Evolutionary conservation across 2,113 vertebrate species (phyloP).

Genomic region (Bubo bubo): DNA sequence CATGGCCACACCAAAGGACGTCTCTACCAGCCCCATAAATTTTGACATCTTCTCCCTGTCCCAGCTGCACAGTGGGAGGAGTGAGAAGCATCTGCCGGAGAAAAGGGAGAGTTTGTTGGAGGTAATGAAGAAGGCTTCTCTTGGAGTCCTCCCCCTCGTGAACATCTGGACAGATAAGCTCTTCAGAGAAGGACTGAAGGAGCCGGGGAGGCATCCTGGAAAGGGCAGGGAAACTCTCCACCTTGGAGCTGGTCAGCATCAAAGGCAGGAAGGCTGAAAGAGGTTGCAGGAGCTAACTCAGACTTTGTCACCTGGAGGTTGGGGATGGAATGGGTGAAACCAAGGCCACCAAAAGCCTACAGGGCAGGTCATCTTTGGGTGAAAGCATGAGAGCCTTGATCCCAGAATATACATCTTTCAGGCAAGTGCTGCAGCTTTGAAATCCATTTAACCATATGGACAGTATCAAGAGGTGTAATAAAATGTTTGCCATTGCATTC

Average conservation of each 20-base stretch:
- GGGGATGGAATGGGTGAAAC: background rate
- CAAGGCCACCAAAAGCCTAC: background rate
- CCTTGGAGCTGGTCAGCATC: background rate
- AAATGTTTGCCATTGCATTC: background rate
- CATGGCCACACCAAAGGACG: background rate
- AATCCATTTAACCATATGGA: background rate
- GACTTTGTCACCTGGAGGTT: background rate
- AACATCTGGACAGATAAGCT: conserved; percentile 58
- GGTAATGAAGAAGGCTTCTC: conserved; percentile 25
- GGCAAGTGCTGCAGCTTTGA: background rate
- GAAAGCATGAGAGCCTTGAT: background rate
- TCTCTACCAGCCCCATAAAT: background rate
- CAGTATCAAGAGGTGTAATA: background rate
- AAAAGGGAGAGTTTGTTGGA: conserved; percentile 26
- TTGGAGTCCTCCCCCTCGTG: conserved; percentile 34
- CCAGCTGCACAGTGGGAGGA: conserved; percentile 52
- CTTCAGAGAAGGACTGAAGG: background rate
- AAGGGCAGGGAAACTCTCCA: background rate
- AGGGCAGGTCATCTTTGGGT: background rate
- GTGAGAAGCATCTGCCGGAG: conserved; percentile 7
- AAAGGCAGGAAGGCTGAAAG: background rate
- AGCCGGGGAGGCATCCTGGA: background rate
- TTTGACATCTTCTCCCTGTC: conserved; percentile 5
- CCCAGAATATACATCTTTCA: background rate
- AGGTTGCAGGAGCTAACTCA: fast-evolving